These are phyloP conservation scores for Drosophila kurseongensis DNA, from an alignment of 1,140 invertebrate genomes.

Conservation along the genomic window DNA sequence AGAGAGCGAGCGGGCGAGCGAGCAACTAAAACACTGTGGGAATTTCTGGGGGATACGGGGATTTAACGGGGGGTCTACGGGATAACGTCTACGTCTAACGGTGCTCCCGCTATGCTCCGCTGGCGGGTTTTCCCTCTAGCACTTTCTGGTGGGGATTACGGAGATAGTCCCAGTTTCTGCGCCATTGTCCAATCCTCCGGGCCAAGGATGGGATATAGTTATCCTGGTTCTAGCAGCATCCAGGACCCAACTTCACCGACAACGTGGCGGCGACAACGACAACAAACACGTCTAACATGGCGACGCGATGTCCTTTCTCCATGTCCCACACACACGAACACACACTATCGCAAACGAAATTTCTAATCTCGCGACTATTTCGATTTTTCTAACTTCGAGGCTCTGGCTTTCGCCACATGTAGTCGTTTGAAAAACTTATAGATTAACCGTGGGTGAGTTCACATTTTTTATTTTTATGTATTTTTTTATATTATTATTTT, in stretches of 20 bases:
- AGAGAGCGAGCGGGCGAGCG: slow-evolving; percentile 38
- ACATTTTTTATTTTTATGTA: slow-evolving; percentile 6
- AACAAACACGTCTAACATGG: slow-evolving; percentile 52
- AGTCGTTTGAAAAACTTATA: neutral
- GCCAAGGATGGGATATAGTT: slow-evolving; percentile 9
- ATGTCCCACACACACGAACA: slow-evolving; percentile 32
- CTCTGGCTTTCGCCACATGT: neutral
- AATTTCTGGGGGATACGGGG: slow-evolving; percentile 31
- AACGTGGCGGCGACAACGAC: slow-evolving; percentile 59
- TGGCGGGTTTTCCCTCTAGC: slow-evolving; percentile 59
- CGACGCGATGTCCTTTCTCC: slow-evolving; percentile 61
- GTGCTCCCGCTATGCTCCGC: slow-evolving; percentile 50
- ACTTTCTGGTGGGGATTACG: slow-evolving; percentile 54
- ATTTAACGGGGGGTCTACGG: slow-evolving; percentile 31
- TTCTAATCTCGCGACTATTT: slow-evolving; percentile 57
- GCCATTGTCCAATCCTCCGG: slow-evolving; percentile 18
- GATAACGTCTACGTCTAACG: slow-evolving; percentile 45
- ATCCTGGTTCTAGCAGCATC: slow-evolving; percentile 11
- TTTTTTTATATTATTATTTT: slow-evolving; percentile 33
- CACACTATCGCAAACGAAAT: slow-evolving; percentile 27
- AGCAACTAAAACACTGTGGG: slow-evolving; percentile 66
- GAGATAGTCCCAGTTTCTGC: slow-evolving; percentile 36
- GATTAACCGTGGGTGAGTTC: neutral
- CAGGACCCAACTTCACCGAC: slow-evolving; percentile 29
- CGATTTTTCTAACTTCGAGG: slow-evolving; percentile 40